Base-by-base conservation (phyloP, 30 jellyfish, hydroid and myxozoan species). In the Clytia hemisphaerica region DNA sequence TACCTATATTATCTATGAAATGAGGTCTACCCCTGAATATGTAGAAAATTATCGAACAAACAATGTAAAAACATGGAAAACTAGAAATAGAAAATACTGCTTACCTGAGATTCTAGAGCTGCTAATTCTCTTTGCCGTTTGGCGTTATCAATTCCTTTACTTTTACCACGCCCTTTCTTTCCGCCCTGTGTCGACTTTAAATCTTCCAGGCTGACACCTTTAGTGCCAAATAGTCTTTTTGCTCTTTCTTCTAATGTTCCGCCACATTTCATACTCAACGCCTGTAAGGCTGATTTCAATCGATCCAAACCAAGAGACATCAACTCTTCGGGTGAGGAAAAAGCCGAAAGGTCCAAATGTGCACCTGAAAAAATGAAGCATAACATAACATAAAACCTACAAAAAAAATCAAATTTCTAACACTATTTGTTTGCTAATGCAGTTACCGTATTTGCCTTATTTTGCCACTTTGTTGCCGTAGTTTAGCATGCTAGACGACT, bases 231-330 rank as follows among this genome's bases (percentile, higher is more conserved):
- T 50, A 88, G 74, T 35, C 97, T 65, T 68, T 82, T 86, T 10
- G 97, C 97, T 67, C 97, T 48, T 60, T 88, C 90, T 51, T 80
- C 94, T 34, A 88, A 67, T 2, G 97, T 81, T 7, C 97, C 97
- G 2, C 97, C 97, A 54, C 97, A 88, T 45, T 88, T 88, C 59
- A 88, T 66, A 16, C 83, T 82, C 34, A 80, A 54, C 21, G 97
- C 94, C 54, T 88, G 97, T 38, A 88, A 67, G 15, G 93, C 94
- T 28, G 93, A 68, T 72, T 88, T 88, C 40, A 88, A 71, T 7
- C 94, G 88, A 53, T 88, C 97, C 25, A 88, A 84, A 16, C 97
- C 97, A 35, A 88, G 93, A 2, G 97, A 88, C 93, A 76, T 82
- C 21, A 88, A 95, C 45, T 88, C 94, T 66, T 88, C 97, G 6